Base-by-base conservation (phyloP, 2,888 invertebrate genomes). In the Steinernema carpocapsae region DNA sequence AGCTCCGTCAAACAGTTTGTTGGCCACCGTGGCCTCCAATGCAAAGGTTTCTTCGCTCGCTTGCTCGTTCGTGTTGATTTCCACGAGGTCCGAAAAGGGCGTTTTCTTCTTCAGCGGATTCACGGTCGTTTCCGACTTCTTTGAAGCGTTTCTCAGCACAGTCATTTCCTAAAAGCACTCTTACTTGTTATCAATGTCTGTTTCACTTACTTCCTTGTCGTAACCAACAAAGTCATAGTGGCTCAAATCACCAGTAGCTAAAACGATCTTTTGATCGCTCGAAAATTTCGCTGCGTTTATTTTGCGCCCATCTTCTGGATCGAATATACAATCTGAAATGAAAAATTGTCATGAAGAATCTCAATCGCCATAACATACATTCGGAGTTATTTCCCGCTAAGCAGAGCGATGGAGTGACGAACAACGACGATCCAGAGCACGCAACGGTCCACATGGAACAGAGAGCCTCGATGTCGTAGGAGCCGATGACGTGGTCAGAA, bases 1-100 rank as follows among this genome's bases (percentile, higher is more conserved):
- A 14, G 84, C 79, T 22, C 80, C 84, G 22, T 78, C 80, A 56
- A 84, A 76, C 12, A 84, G 73, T 51, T 80, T 76, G 26, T 72
- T 72, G 19, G 77, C 75, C 59, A 46, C 42, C 6, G 19, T 29
- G 24, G 70, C 37, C 26, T 46, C 37, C 17, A 75, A 29, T 17
- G 70, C 42, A 19, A 70, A 42, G n/a, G 3, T 17, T 24, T 48
- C 70, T 19, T 70, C 59, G 26, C 14, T 42, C 56, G 71, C 19
- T 19, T 51, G 14, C 6, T 73, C 14, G 7, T 56, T 19, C 4
- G 70, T 22, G 1, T 24, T 71, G n/a, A 56, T 14, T 24, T 48
- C 73, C 29, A 76, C 22, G 37, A 81, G 70, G 29, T 79, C 75
- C 1, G 77, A 70, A 76, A 81, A 81, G 24, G 81, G 78, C 1